Percentiles rank a stretch among this genome's conserved stretches.
Conservation (phyloP, 2,797 vertebrate genomes). For the Aselliscus stoliczkanus region DNA sequence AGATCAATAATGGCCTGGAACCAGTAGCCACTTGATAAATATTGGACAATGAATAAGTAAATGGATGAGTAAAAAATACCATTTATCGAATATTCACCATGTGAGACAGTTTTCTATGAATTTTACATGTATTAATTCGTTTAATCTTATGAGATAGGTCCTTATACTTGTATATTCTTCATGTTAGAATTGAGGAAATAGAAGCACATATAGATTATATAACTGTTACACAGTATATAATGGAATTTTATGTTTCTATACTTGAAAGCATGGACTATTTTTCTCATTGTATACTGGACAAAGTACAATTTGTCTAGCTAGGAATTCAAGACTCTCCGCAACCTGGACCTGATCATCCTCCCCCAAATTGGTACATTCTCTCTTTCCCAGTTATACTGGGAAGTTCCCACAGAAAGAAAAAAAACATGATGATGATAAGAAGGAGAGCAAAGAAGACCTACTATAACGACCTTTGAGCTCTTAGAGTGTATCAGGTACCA, state of each 20-base stretch:
- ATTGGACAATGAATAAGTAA: not conserved
- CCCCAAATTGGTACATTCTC: not conserved
- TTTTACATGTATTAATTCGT: not conserved
- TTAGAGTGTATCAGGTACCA: not conserved
- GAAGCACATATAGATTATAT: not conserved
- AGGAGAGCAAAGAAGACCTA: not conserved
- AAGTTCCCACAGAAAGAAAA: not conserved
- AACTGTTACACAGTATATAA: not conserved
- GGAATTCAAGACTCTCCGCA: not conserved
- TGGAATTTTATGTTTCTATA: not conserved
- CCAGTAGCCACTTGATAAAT: not conserved
- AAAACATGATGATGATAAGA: not conserved
- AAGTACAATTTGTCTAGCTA: not conserved
- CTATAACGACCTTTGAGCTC: not conserved
- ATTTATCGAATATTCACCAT: not conserved
- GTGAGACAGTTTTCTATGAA: not conserved
- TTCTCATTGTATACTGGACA: not conserved
- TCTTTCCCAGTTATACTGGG: not conserved
- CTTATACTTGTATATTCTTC: not conserved
- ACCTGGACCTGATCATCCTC: not conserved
- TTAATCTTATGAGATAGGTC: not conserved
- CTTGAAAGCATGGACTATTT: not conserved
- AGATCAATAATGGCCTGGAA: not conserved
- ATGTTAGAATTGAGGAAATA: not conserved
- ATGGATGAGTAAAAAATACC: not conserved